Evolutionary conservation across 1,140 invertebrate species (phyloP).

Genomic region (Caenorhabditis remanei): DNA sequence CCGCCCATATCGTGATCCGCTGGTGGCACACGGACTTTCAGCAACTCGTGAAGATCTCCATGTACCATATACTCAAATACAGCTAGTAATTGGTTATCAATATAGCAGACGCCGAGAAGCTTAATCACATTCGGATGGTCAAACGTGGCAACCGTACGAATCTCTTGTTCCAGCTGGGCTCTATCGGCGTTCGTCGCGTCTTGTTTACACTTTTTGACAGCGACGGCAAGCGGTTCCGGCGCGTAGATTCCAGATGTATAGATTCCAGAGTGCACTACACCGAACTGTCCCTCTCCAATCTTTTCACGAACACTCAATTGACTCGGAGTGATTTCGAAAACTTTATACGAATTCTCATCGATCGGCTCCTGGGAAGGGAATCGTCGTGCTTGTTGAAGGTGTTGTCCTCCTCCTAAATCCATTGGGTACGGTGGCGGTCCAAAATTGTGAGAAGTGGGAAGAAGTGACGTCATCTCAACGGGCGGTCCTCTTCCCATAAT

Average conservation of each 20-base stretch:
- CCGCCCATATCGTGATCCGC: conserved; percentile 55
- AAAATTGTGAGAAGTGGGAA: background rate
- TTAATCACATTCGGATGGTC: conserved; percentile 99
- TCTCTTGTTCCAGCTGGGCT: conserved; percentile 92
- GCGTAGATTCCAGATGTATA: conserved; percentile 23
- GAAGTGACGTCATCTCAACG: conserved; percentile 56
- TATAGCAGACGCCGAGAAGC: conserved; percentile 98
- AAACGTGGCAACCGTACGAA: conserved; percentile 97
- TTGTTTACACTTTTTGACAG: conserved; percentile 60
- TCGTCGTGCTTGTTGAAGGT: background rate
- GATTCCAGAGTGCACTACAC: conserved; percentile 47
- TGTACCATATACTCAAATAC: conserved; percentile 93
- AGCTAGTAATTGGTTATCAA: conserved; percentile 87
- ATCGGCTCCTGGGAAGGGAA: conserved; percentile 49
- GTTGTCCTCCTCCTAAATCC: background rate
- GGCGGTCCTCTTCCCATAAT: conserved; percentile 56
- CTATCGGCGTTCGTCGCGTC: conserved; percentile 61
- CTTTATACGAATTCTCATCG: conserved; percentile 48
- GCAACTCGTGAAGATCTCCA: conserved; percentile 92
- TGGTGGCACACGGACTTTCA: conserved; percentile 79
- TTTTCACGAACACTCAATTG: conserved; percentile 37
- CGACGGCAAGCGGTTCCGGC: conserved; percentile 59
- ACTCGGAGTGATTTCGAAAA: conserved; percentile 36
- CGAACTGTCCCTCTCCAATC: conserved; percentile 62
- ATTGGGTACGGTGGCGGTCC: conserved; percentile 49